These are phyloP conservation scores for Napeogenes inachia DNA, from an alignment of 2,888 invertebrate species.

Conservation along the genomic window DNA sequence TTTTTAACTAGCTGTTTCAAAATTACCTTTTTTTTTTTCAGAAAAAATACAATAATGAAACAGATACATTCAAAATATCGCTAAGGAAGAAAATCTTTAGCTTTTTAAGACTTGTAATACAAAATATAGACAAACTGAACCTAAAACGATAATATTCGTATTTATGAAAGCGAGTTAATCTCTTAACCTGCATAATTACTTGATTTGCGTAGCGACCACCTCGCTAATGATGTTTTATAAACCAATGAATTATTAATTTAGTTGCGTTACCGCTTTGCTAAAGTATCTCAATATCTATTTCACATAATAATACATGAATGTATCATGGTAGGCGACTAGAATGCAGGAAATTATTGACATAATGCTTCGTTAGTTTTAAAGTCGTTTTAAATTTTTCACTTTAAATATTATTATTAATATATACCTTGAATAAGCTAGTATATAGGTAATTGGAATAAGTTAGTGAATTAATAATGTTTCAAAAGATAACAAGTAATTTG, in stretches of 20 bases:
- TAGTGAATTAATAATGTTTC: too few relatives aligned
- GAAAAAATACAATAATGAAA: too few relatives aligned
- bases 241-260: conserved; percentile 30
- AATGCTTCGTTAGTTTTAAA: conserved; percentile 16
- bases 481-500: too few relatives aligned
- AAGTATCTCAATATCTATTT: conserved; percentile 11
- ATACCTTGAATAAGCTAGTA: too few relatives aligned
- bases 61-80: too few relatives aligned
- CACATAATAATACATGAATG: conserved; percentile 19
- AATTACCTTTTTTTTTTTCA: too few relatives aligned
- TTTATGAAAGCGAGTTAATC: conserved; percentile 4
- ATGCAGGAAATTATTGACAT: conserved; percentile 21
- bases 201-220: conserved; percentile 13
- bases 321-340: conserved; percentile 25
- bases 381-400: conserved; percentile 14
- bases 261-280: conserved; percentile 21
- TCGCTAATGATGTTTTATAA: conserved; percentile 26
- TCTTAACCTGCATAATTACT: conserved; percentile 7
- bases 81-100: too few relatives aligned
- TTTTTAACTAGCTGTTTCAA: too few relatives aligned
- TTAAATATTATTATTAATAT: too few relatives aligned
- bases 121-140: not conserved
- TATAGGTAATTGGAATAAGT: too few relatives aligned
- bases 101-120: too few relatives aligned
- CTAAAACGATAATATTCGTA: conserved; percentile 6